Base-by-base conservation (phyloP, 2,113 vertebrate genomes). In the Tapirus terrestris region DNA sequence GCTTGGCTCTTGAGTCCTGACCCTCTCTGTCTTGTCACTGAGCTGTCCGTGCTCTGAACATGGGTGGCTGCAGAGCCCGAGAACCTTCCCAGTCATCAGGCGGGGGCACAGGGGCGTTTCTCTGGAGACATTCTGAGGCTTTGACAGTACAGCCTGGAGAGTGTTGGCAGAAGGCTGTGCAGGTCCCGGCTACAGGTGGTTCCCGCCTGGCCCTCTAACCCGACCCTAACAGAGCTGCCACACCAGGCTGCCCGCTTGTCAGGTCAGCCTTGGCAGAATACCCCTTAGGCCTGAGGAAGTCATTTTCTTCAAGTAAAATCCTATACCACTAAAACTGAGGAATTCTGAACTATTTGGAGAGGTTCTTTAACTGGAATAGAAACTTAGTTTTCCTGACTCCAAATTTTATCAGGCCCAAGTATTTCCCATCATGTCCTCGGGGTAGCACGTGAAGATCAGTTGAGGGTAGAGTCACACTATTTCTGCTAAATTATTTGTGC, bases 211-310 rank as follows among this genome's bases (percentile, higher is more conserved):
- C 48, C 43, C 56, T 17, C 36, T 31, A 2, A 21, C 58, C 45
- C 0, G 1, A 13, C 70, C 17, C 25, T 68, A 2, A 2, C 0
- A 1, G 23, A 43, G 51, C 53, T 10, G 6, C 33, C 27, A 6
- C 6, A 6, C 29, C 43, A 8, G 18, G 1, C 36, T 36, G 8
- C 53, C 60, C 1, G 0, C 68, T 72, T 61, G 39, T 45, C 48
- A n/a, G 63, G 70, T 43, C 39, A 14, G 60, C 23, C 86, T n/a
- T 29, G 72, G 31, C 58, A 33, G 48, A 60, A 33, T 23, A 9
- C 17, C 29, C 48, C 39, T 72, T 29, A 21, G 86, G 73, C 65
- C 70, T 4, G 21, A 48, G 45, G 33, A n/a, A 39, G 33, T 80
- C 10, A 1, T 81, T 89, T 89, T 61, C 70, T 84, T 79, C 61